These are phyloP conservation scores for Xyrauchen texanus DNA, from an alignment of 2,113 vertebrate species.

Conservation along the genomic window DNA sequence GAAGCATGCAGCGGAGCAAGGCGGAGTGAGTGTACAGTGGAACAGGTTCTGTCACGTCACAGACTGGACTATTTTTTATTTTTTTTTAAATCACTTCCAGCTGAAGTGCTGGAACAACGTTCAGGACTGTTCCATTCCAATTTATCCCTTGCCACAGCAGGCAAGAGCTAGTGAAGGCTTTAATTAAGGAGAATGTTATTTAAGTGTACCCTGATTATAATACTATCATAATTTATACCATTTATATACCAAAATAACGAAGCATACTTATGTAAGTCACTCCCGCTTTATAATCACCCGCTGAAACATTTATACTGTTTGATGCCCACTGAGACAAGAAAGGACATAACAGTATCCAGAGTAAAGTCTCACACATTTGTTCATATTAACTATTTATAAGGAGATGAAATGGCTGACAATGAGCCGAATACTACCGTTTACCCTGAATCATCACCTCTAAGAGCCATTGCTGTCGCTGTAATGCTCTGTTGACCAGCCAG, in stretches of 20 bases:
- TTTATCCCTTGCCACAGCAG: background rate
- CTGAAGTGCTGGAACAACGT: too few relatives aligned
- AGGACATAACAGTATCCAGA: slow-evolving; percentile 12
- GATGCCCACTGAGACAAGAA: slow-evolving; percentile 33
- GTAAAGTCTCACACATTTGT: background rate
- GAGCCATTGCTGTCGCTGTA: background rate
- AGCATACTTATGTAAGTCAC: slow-evolving; percentile 29
- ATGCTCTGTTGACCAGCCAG: background rate
- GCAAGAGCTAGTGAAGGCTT: slow-evolving; percentile 36
- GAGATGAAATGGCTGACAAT: slow-evolving; percentile 4
- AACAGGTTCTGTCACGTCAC: too few relatives aligned
- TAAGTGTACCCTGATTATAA: slow-evolving; percentile 32
- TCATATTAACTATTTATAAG: slow-evolving; percentile 24
- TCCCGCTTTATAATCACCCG: slow-evolving; percentile 22
- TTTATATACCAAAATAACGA: slow-evolving; percentile 50
- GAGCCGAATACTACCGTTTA: too few relatives aligned
- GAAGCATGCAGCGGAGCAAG: too few relatives aligned
- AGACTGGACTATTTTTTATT: too few relatives aligned
- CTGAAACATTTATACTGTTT: slow-evolving; percentile 16
- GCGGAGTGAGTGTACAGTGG: too few relatives aligned
- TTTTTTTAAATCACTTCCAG: too few relatives aligned
- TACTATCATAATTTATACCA: slow-evolving; percentile 48
- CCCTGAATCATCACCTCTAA: background rate
- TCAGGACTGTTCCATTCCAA: too few relatives aligned
- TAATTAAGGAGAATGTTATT: slow-evolving; percentile 38